A percentile compares a stretch with the other conserved stretches of the same genome.
These are phyloP conservation scores for Aplysia californica DNA, from an alignment of 1,140 invertebrate genomes.

Conservation along the genomic window DNA sequence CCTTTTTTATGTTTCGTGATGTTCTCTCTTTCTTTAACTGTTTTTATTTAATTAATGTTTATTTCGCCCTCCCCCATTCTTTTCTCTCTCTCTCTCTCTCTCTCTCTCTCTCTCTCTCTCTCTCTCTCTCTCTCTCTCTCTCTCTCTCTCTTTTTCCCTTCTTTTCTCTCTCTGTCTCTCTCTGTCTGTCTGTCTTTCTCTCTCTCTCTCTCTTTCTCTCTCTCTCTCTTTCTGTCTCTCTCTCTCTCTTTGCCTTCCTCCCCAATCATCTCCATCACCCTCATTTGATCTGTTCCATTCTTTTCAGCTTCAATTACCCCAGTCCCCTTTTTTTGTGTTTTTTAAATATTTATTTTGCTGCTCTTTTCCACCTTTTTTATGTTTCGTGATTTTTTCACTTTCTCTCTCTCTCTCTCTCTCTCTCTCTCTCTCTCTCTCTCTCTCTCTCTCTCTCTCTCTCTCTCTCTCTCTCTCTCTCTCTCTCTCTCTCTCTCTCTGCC, in stretches of 20 bases:
- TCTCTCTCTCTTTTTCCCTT: background rate
- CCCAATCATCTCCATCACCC: background rate
- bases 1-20: too few species aligned
- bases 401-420: background rate
- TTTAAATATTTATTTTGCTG: too few species aligned
- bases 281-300: too few species aligned
- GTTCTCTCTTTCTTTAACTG: too few species aligned
- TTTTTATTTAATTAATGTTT: too few species aligned
- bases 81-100: too few species aligned
- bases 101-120: too few species aligned
- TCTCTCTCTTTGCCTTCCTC: background rate
- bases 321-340: too few species aligned
- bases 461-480: background rate
- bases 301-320: too few species aligned
- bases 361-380: background rate
- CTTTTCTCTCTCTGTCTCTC: background rate
- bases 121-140: too few species aligned
- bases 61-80: too few species aligned
- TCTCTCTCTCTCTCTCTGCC: constrained; percentile 40
- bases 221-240: background rate
- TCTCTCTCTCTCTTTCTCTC: constrained; percentile 5
- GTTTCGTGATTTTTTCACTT: too few species aligned
- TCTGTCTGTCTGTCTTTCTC: constrained; percentile 1
- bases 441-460: background rate
- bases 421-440: background rate